Percentiles rank a stretch among this genome's conserved stretches.
Evolutionary conservation across 2,797 vertebrate species (phyloP).

Genomic region (Columba guinea): DNA sequence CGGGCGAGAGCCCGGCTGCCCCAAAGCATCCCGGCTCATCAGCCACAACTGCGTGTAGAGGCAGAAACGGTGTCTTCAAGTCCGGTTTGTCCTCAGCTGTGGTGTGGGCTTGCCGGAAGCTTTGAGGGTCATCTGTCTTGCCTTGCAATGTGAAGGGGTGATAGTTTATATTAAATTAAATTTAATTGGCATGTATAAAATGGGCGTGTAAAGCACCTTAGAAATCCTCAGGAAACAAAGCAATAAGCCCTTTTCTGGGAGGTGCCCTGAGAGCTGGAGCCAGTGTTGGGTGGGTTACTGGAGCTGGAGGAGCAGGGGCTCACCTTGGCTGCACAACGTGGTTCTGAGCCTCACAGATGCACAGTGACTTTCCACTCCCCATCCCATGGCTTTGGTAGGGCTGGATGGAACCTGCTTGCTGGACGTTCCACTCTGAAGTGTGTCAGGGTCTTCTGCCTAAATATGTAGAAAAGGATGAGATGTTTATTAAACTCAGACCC

Average conservation of each 20-base stretch:
- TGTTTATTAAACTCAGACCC: conserved; percentile 29
- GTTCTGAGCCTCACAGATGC: background rate
- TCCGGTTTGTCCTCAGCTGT: background rate
- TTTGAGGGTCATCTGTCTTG: no score
- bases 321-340: background rate
- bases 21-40: accelerated
- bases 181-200: no score
- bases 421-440: background rate
- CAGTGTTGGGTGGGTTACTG: background rate
- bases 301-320: background rate
- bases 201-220: no score
- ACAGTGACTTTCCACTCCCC: background rate
- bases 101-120: no score
- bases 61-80: accelerated
- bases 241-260: background rate
- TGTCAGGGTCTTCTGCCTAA: background rate
- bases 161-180: no score
- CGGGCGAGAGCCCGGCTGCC: background rate
- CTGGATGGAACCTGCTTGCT: background rate
- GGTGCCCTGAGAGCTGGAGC: no score
- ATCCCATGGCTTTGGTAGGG: accelerated
- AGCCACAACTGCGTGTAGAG: accelerated
- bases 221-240: background rate
- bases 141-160: no score
- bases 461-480: conserved; percentile 10